phyloP scores from a whole-genome alignment of 2,888 invertebrate species.

The Eretmocerus hayati region DNA sequence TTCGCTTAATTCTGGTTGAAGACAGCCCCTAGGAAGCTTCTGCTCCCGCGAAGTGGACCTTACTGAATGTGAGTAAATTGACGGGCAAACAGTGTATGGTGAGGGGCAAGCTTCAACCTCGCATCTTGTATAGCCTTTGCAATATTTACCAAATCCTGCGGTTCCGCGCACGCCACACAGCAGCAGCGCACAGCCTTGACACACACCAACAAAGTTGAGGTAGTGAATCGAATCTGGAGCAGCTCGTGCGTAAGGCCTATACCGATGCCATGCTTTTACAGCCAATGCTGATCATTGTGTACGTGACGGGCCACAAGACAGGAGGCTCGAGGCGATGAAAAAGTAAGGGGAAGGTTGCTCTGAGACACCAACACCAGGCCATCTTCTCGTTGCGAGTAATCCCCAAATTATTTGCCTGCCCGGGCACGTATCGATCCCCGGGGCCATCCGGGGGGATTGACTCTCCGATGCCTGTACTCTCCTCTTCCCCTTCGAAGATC shows the following conservation, averaged over 20 bases:
- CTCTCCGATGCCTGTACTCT: background rate
- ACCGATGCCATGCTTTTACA: no score
- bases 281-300: no score
- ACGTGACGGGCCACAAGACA: background rate
- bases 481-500: conserved; percentile 1
- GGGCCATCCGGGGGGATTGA: background rate
- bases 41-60: no score
- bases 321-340: background rate
- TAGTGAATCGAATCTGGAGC: no score
- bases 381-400: conserved; percentile 18
- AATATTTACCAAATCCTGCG: conserved; percentile 13
- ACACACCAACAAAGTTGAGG: no score
- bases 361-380: no score
- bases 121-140: background rate
- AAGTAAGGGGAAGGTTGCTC: no score
- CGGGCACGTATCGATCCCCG: conserved; percentile 22
- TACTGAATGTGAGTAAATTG: no score
- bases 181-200: background rate
- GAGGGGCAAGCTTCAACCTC: conserved; percentile 2
- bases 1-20: no score
- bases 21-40: no score
- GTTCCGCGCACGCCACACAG: background rate
- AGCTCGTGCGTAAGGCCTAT: no score
- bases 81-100: background rate
- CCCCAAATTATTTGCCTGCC: conserved; percentile 22